Base-by-base conservation (phyloP, 92 coral and sea anemone species). In the Siderastrea siderea region DNA sequence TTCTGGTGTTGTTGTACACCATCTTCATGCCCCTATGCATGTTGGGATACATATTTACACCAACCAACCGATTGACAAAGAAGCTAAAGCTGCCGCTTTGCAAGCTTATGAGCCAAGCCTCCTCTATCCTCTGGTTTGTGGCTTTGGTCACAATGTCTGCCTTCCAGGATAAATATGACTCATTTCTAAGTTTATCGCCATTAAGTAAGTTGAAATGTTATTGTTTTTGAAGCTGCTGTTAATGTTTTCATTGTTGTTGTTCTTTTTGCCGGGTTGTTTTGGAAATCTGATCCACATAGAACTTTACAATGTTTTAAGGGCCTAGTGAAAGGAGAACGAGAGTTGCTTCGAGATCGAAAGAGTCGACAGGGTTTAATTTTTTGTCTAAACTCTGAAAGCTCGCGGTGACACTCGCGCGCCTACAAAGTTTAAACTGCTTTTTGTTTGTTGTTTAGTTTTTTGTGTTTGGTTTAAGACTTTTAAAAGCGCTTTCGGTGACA, bases 41-140 rank as follows among this genome's bases (percentile, higher is more conserved):
- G 80, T 13, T 84, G 47, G 71, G 84, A 74, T 96, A 91, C 86
- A 71, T 93, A 61, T 58, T 93, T 45, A 73, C 85, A 46, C 99
- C 96, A 11, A 19, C 68, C 17, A 86, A 87, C 68, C 60, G 78
- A 54, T 11, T 93, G 57, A 86, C 95, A 47, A 81, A 68, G 71
- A 89, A 80, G 74, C 70, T 96, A 84, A 87, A 90, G 79, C 83
- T 91, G 13, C 99, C 99, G 5, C 87, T 91, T 54, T 72, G 87
- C 68, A 96, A 96, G 92, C 95, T 91, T 46, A 58, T 92, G 81
- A 94, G 97, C 57, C 99, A 94, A 52, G 60, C 82, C 57, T 89
- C 93, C 12, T 95, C 97, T 43, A 87, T 92, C 70, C 16, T 94
- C 14, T 87, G 96, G 93, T 96, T 96, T 69, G 65, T 96, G 75